These are phyloP conservation scores for Onthophagus taurus DNA, from an alignment of 1,140 invertebrate species.

Conservation along the genomic window DNA sequence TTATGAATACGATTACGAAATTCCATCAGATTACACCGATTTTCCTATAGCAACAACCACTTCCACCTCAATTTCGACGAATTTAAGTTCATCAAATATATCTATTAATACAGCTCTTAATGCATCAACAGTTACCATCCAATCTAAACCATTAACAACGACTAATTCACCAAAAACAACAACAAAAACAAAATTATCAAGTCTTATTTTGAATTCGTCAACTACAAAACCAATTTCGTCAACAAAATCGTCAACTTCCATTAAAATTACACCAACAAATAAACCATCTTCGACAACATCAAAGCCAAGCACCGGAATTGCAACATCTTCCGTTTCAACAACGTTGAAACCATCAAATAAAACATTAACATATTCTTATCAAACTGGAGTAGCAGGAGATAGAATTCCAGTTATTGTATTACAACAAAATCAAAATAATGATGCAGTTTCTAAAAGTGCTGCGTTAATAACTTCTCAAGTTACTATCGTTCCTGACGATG, in stretches of 20 bases:
- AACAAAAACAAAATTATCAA: slow-evolving; percentile 5
- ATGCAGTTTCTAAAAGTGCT: slow-evolving; percentile 1
- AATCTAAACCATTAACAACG: neutral
- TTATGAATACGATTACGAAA: slow-evolving; percentile 8
- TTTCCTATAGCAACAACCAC: neutral
- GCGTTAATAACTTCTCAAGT: slow-evolving; percentile 7
- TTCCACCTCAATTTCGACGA: neutral
- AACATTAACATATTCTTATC: neutral
- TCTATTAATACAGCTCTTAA: neutral
- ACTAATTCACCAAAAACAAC: neutral
- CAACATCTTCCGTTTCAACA: too few species aligned
- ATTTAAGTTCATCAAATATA: neutral
- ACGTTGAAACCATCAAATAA: neutral
- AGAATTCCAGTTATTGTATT: slow-evolving; percentile 1
- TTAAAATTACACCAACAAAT: too few species aligned
- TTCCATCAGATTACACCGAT: slow-evolving; percentile 2
- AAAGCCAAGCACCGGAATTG: too few species aligned
- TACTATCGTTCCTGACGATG: slow-evolving; percentile 9
- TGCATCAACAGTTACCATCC: neutral
- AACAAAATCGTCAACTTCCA: too few species aligned
- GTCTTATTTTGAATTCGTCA: neutral
- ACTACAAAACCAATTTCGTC: neutral
- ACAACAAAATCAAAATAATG: slow-evolving; percentile 21
- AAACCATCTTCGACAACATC: too few species aligned
- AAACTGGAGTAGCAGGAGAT: neutral